Evolutionary conservation across 1,140 invertebrate genomes (phyloP).

Genomic region (Plutomurus gul): DNA sequence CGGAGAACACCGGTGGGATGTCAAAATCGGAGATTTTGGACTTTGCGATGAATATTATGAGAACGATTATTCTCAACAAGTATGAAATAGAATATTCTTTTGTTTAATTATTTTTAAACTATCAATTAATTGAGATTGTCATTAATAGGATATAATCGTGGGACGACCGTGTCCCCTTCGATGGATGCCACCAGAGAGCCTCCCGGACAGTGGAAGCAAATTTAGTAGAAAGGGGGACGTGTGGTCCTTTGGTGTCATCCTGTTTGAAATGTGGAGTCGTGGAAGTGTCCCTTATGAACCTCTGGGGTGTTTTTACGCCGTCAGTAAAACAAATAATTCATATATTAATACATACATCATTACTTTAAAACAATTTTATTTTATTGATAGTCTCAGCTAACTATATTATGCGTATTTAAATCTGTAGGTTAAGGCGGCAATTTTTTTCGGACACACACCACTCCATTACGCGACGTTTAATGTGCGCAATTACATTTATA

Average conservation of each 20-base stretch:
- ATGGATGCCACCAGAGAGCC: conserved; percentile 45
- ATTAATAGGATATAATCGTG: not conserved
- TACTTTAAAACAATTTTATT: not conserved
- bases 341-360: not conserved
- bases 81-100: not conserved
- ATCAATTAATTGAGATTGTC: not conserved
- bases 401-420: not conserved
- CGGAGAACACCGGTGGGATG: not conserved
- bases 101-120: not conserved
- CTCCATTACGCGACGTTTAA: not conserved
- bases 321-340: no score
- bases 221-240: not conserved
- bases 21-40: conserved; percentile 39
- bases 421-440: not conserved
- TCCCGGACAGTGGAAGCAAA: not conserved
- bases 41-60: not conserved
- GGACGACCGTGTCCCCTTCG: conserved; percentile 5
- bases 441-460: not conserved
- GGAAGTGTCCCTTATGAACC: conserved; percentile 20
- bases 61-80: not conserved
- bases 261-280: conserved; percentile 39
- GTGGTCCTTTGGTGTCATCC: conserved; percentile 34
- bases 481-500: not conserved
- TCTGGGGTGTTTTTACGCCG: no score
- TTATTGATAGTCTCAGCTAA: not conserved